A percentile compares a stretch with the other conserved stretches of the same genome.
These are phyloP conservation scores for Perodicticus potto DNA, from an alignment of 2,797 vertebrate genomes.

Conservation along the genomic window DNA sequence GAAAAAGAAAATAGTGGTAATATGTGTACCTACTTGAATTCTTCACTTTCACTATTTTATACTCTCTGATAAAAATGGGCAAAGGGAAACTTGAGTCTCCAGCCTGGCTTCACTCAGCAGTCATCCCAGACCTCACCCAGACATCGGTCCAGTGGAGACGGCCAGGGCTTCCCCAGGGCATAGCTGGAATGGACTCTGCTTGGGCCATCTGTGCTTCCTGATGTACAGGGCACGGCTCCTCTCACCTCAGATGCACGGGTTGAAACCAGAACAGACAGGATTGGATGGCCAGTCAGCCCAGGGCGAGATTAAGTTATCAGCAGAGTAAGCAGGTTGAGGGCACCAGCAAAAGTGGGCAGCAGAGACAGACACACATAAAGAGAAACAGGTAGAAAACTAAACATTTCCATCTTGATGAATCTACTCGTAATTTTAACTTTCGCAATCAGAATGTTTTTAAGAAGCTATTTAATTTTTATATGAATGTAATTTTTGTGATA, in stretches of 20 bases:
- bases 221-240: neutral
- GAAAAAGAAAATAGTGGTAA: constrained; percentile 11
- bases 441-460: neutral
- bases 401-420: neutral
- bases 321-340: neutral
- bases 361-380: neutral
- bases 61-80: neutral
- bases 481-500: neutral
- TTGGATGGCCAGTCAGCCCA: neutral
- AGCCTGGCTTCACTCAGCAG: neutral
- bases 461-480: constrained; percentile 20
- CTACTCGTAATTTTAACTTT: neutral
- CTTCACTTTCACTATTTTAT: neutral
- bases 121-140: neutral
- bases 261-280: neutral
- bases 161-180: neutral
- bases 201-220: neutral
- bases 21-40: neutral
- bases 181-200: neutral
- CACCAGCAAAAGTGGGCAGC: neutral
- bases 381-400: neutral
- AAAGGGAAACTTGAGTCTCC: neutral
- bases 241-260: neutral
- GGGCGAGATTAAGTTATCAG: neutral
- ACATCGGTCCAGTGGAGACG: neutral